Evolutionary conservation across 2,797 vertebrate genomes (phyloP), one percentile per base, ranked within the genome.

Genomic region (Malacoctenus gilli): DNA sequence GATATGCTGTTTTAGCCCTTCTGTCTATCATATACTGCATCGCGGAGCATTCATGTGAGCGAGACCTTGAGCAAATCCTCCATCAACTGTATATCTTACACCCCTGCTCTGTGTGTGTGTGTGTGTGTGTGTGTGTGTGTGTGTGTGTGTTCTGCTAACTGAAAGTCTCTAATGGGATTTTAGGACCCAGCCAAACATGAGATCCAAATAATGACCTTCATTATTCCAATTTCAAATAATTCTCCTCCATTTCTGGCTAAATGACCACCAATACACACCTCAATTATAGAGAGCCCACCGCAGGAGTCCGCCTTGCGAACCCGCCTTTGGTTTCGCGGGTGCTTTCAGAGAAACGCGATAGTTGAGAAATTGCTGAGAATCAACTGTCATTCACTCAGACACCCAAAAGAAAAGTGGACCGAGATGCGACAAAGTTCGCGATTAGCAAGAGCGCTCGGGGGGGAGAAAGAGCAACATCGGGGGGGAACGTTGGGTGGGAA

Each of bases 141-240:
- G 28, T 51, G 39, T 28, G 32, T 68, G 18, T 31, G 31, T 71
- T 52, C 16, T 46, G 32, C 14, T 13, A 69, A 22, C 7, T 4
- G 0, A 1, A 5, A 19, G 35, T 36, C 30, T 36, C 53, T 46
- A 22, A 51, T 44, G 13, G 30, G 23, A 46, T 55, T 49, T 46
- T 56, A 34, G 47, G 35, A 68, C 41, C 37, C 47, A n/a, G 49
- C 14, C 2, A 21, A 59, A 63, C 52, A 30, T 53, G 15, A 68
- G 49, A 65, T 61, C 42, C 30, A 49, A 71, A 74, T 81, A 78
- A 75, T 67, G 47, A 79, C 58, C 65, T 68, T 39, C 38, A 72
- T 85, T 78, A 78, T 31, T 59, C 66, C 21, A 75, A 77, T 82
- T 82, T 77, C 4, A 62, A 80, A 59, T 72, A 72, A 62, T 80